Conservation (phyloP, 2,113 vertebrate species). For the Entomyzon cyanotis region DNA sequence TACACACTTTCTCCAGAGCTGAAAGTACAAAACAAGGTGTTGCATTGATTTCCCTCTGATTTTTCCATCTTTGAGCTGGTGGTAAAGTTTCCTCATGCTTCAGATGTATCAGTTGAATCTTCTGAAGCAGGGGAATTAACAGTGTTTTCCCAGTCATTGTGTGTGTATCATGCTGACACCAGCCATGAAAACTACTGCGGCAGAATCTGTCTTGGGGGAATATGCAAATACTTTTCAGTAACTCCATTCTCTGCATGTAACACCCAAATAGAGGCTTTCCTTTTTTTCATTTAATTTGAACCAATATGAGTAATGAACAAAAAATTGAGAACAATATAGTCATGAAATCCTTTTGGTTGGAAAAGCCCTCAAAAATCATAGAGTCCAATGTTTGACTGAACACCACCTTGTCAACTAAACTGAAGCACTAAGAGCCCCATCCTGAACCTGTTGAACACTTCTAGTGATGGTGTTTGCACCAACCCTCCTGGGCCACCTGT, state of each 20-base stretch:
- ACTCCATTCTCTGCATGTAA: neutral
- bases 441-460: neutral
- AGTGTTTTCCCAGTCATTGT: neutral
- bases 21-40: neutral
- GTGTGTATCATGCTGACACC: neutral
- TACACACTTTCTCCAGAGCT: neutral
- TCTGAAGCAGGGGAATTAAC: neutral
- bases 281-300: neutral
- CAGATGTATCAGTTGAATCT: neutral
- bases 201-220: neutral
- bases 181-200: neutral
- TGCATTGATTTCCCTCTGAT: conserved; percentile 20
- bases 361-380: neutral
- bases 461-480: neutral
- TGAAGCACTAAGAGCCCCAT: neutral
- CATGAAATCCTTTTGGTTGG: rapidly evolving
- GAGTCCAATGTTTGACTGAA: neutral
- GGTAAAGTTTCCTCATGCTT: conserved; percentile 2
- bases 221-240: neutral
- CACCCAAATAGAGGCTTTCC: neutral
- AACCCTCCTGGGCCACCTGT: neutral
- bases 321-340: neutral
- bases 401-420: neutral
- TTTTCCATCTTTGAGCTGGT: neutral
- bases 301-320: neutral